Conservation (phyloP, 2,113 vertebrate genomes). For the Plectropomus leopardus region DNA sequence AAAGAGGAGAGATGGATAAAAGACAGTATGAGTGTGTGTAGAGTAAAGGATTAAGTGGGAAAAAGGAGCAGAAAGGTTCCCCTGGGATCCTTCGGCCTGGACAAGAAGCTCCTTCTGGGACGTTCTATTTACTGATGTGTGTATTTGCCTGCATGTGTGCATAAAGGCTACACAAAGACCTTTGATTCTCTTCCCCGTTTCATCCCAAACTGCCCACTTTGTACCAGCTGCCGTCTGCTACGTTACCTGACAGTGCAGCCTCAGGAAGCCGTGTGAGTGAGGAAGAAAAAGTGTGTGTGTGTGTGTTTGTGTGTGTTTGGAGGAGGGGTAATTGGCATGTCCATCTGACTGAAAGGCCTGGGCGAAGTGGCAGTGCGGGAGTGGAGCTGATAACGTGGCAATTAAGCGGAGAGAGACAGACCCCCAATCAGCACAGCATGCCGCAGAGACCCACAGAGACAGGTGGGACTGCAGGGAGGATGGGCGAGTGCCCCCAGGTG, state of each 20-base stretch:
- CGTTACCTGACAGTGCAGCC: constrained; percentile 48
- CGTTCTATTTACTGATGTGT: constrained; percentile 46
- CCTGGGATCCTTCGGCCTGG: constrained; percentile 35
- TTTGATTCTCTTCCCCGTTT: constrained; percentile 64
- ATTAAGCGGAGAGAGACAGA: constrained; percentile 65
- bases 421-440: constrained; percentile 62
- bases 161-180: constrained; percentile 37
- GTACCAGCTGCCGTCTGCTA: constrained; percentile 54
- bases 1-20: constrained; percentile 10
- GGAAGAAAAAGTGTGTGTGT: constrained; percentile 18
- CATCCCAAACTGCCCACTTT: constrained; percentile 60
- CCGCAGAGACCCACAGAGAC: constrained; percentile 43
- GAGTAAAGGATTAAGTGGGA: constrained; percentile 36
- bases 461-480: constrained; percentile 50
- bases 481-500: constrained; percentile 47
- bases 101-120: constrained; percentile 63
- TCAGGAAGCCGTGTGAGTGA: constrained; percentile 40
- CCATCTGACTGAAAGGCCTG: constrained; percentile 65
- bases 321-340: constrained; percentile 70
- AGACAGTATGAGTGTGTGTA: constrained; percentile 15
- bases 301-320: constrained; percentile 24
- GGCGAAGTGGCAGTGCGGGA: constrained; percentile 63
- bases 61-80: constrained; percentile 25
- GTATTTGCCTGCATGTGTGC: constrained; percentile 52
- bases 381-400: constrained; percentile 72